Evolutionary conservation across 2,113 vertebrate genomes (phyloP).

Genomic region (Stercorarius parasiticus): DNA sequence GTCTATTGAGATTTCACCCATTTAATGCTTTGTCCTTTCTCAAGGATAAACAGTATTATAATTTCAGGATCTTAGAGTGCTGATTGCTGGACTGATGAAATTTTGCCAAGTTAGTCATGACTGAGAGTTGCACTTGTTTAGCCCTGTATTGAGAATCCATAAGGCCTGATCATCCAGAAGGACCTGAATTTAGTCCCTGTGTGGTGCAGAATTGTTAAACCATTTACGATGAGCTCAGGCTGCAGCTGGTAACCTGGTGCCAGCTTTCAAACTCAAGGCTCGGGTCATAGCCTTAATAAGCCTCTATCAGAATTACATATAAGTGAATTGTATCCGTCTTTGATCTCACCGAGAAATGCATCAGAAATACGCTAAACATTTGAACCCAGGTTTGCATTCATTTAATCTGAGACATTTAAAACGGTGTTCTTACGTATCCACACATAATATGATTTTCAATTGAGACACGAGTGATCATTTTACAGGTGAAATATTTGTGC

Average conservation of each 20-base stretch:
- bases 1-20: background rate
- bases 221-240: background rate
- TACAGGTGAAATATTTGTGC: background rate
- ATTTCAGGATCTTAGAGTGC: background rate
- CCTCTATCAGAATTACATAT: background rate
- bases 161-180: background rate
- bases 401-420: background rate
- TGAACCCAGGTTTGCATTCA: background rate
- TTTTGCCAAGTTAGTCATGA: background rate
- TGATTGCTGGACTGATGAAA: background rate
- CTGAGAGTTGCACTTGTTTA: background rate
- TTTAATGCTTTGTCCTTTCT: background rate
- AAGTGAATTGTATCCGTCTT: background rate
- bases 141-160: fast-evolving
- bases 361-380: background rate
- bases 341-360: background rate
- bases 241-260: background rate
- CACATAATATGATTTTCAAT: background rate
- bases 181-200: background rate
- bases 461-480: background rate
- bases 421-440: background rate
- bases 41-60: background rate
- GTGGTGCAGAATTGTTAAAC: background rate
- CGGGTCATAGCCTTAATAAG: fast-evolving
- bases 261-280: background rate